A percentile compares a stretch with the other conserved stretches of the same genome.
Evolutionary conservation across 1,140 invertebrate genomes (phyloP).

Genomic region (Drosophila equinoxialis): DNA sequence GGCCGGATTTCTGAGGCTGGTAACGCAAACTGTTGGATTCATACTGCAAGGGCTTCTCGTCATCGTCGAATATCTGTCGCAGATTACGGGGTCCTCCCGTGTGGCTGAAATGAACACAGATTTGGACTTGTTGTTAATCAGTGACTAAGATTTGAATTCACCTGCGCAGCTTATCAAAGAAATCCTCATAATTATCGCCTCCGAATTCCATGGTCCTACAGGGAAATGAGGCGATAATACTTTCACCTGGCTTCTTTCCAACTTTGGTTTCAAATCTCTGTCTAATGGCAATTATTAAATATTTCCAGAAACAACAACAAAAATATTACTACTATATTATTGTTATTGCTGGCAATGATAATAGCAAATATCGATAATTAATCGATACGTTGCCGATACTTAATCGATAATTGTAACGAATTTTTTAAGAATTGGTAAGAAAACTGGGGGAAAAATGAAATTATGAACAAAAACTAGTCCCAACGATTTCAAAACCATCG

Average conservation of each 20-base stretch:
- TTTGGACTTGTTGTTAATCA: not conserved
- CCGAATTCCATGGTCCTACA: slow-evolving; percentile 25
- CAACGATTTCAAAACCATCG: too few relatives aligned
- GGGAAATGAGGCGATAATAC: not conserved
- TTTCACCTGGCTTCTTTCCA: not conserved
- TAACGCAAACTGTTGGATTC: slow-evolving; percentile 45
- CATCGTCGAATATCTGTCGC: slow-evolving; percentile 52
- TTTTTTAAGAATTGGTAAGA: too few relatives aligned
- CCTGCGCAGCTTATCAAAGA: slow-evolving; percentile 48
- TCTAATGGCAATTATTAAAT: not conserved
- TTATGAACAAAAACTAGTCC: too few relatives aligned
- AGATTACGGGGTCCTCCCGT: slow-evolving; percentile 33
- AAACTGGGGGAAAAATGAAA: too few relatives aligned
- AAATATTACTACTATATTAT: too few relatives aligned
- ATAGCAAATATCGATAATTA: too few relatives aligned
- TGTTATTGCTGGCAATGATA: too few relatives aligned
- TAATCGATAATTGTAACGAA: too few relatives aligned
- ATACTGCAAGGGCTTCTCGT: slow-evolving; percentile 35
- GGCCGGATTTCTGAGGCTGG: slow-evolving; percentile 13
- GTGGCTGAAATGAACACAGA: slow-evolving; percentile 24
- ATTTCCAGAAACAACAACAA: too few relatives aligned
- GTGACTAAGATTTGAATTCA: slow-evolving; percentile 15
- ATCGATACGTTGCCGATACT: too few relatives aligned
- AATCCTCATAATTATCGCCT: slow-evolving; percentile 34
- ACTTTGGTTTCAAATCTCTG: not conserved